phyloP scores from a whole-genome alignment of 2,113 vertebrate genomes.

The Pteropus alecto region DNA sequence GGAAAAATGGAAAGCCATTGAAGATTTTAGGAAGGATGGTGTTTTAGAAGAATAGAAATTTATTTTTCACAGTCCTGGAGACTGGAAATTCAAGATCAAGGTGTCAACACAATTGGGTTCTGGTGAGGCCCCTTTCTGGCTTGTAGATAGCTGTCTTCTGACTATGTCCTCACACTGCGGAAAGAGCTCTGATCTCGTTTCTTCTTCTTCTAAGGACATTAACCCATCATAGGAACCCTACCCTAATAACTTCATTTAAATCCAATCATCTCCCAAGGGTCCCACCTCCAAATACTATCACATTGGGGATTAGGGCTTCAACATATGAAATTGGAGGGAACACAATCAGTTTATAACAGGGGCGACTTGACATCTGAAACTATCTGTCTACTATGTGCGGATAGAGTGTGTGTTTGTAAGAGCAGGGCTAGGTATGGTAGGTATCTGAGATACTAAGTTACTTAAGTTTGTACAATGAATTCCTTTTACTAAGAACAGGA shows the following conservation, averaged over 20 bases:
- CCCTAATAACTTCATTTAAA: neutral
- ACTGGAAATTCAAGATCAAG: neutral
- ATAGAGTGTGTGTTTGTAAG: neutral
- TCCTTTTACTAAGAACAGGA: neutral
- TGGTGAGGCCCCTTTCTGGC: neutral
- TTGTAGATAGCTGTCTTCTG: accelerated
- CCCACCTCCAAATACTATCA: neutral
- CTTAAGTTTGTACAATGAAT: neutral
- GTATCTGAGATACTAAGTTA: neutral
- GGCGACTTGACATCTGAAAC: neutral
- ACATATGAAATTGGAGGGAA: neutral
- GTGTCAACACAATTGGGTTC: no score
- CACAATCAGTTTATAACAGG: neutral
- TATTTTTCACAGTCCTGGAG: neutral
- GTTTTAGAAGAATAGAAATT: neutral
- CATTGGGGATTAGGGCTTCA: neutral
- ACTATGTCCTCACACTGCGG: neutral
- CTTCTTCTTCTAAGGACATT: neutral
- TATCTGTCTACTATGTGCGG: neutral
- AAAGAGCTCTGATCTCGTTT: neutral
- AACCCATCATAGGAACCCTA: neutral
- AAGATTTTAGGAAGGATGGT: neutral
- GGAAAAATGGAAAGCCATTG: neutral
- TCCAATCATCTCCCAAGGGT: neutral
- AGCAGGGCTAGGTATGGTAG: accelerated